Evolutionary conservation across 2,888 invertebrate genomes (phyloP).

Genomic region (Tinea pellionella): DNA sequence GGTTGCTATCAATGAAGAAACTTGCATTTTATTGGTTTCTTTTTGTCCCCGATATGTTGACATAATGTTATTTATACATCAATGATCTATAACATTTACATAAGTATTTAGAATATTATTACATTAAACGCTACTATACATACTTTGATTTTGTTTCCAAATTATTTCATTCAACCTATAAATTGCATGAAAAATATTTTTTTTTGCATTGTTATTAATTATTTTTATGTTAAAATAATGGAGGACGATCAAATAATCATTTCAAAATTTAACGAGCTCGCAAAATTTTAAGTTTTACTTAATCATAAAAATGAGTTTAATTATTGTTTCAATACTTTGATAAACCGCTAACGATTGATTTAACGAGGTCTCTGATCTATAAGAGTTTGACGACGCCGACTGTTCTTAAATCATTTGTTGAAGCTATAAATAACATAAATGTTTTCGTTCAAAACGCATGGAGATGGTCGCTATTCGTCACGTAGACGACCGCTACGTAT

Average conservation of each 20-base stretch:
- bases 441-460: constrained; percentile 24
- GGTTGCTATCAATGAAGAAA: constrained; percentile 17
- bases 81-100: background rate
- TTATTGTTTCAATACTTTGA: constrained; percentile 2
- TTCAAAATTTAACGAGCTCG: too few species aligned
- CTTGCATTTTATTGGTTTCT: constrained; percentile 51
- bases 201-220: too few species aligned
- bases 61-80: background rate
- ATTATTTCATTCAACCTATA: too few species aligned
- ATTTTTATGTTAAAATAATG: too few species aligned
- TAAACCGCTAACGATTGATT: background rate
- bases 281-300: too few species aligned
- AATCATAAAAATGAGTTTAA: too few species aligned
- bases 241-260: too few species aligned
- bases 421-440: constrained; percentile 21
- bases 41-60: constrained; percentile 27
- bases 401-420: background rate
- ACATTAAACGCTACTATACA: too few species aligned
- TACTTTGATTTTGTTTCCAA: too few species aligned
- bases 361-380: constrained; percentile 5
- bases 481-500: background rate
- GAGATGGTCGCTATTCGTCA: constrained; percentile 14
- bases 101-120: background rate
- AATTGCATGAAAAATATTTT: too few species aligned
- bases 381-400: constrained; percentile 5